Base-by-base conservation (phyloP, 2,888 invertebrate genomes). In the Eupithecia dodoneata region DNA sequence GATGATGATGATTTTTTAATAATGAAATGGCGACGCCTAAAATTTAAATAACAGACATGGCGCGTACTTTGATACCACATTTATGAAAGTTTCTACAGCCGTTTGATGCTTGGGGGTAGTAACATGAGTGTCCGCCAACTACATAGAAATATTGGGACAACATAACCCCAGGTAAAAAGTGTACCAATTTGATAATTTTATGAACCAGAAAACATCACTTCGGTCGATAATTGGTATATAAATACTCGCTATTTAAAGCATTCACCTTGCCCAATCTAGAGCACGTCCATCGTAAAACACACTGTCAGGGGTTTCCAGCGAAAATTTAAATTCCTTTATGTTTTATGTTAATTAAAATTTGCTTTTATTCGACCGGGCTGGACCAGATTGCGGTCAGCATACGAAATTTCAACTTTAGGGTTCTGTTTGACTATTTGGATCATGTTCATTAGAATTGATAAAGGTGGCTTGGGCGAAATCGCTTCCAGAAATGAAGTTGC, bases 331-430 rank as follows among this genome's bases (percentile, higher is more conserved):
- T 85, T 85, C 85, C 82, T 83, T 85, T 86, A 85, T 86, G 85
- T 87, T 87, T 87, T 86, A 87, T 87, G 88, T 88, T 90, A 89
- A 90, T 91, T 90, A 88, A 88, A 87, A 86, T 88, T 87, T 87
- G 88, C 85, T 88, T 89, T 87, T 85, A 88, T 89, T 87, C 82
- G 85, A 90, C 86, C 83, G 84, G 74, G 83, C 81, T 83, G 83
- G 77, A 81, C 84, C 83, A 86, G 85, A 86, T 87, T 88, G 87
- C 82, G 87, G 87, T 85, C 82, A 84, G 88, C 86, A 86, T 87
- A 87, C 86, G 83, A 86, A 87, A 87, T 88, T 85, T 89, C 83
- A 82, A 87, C 86, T 87, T 88, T 89, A 70, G 55, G 69, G 73
- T 73, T 73, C 73, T 10, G 52, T 18, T 45, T 70, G 18, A 47